A percentile compares a stretch with the other conserved stretches of the same genome.
phyloP scores from a whole-genome alignment of 2,113 vertebrate genomes.

The Thunnus thynnus region DNA sequence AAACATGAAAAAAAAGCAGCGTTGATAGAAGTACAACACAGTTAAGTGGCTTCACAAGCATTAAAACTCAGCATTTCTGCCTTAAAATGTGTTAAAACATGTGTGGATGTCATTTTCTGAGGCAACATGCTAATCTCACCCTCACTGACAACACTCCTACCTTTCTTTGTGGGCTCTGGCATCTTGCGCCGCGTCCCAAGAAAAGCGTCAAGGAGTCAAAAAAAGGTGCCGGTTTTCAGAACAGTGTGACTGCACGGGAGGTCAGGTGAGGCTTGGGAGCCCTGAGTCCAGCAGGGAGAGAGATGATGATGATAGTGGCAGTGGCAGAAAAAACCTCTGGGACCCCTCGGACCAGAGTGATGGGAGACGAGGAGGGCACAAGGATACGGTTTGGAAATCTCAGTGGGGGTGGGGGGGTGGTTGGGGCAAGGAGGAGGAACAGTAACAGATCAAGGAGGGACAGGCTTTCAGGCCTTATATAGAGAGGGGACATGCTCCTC shows the following conservation, averaged over 20 bases:
- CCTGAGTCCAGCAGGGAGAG: constrained; percentile 66
- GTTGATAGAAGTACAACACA: neutral
- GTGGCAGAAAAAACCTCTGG: constrained; percentile 50
- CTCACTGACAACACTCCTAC: constrained; percentile 68
- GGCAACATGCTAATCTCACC: constrained; percentile 4
- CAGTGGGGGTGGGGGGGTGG: constrained; percentile 64
- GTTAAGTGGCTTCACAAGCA: neutral
- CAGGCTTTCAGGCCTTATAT: constrained; percentile 83
- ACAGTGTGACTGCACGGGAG: constrained; percentile 32
- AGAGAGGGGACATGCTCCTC: constrained; percentile 77
- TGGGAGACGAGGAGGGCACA: constrained; percentile 68
- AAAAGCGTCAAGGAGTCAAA: constrained; percentile 56
- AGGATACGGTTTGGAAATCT: constrained; percentile 68
- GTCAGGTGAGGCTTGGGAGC: constrained; percentile 31
- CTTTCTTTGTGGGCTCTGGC: constrained; percentile 88
- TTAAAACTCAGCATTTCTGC: neutral
- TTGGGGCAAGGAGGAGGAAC: constrained; percentile 68
- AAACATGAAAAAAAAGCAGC: neutral
- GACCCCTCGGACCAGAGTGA: constrained; percentile 65
- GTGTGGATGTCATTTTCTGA: neutral
- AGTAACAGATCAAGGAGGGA: constrained; percentile 78
- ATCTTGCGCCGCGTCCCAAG: constrained; percentile 82
- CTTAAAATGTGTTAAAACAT: neutral
- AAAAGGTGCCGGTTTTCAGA: constrained; percentile 58
- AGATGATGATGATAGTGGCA: constrained; percentile 21